These are phyloP conservation scores for Leptinotarsa texana DNA, from an alignment of 1,140 invertebrate species.

Conservation along the genomic window DNA sequence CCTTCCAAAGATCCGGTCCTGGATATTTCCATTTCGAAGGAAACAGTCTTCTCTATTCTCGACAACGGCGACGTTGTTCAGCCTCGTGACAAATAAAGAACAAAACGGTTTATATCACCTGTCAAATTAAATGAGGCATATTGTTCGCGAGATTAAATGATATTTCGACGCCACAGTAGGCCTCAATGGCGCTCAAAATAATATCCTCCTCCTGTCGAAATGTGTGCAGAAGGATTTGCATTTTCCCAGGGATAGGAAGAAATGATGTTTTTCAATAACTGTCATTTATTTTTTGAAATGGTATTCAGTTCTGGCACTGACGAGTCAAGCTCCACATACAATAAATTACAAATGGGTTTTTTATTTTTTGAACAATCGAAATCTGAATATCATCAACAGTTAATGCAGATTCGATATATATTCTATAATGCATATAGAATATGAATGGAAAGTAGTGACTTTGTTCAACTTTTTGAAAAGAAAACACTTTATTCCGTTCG, in stretches of 20 bases:
- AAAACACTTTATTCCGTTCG: too few species aligned
- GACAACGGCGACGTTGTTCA: not conserved
- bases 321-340: too few species aligned
- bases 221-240: not conserved
- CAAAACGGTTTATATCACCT: conserved; percentile 25
- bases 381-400: too few species aligned
- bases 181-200: not conserved
- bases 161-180: conserved; percentile 10
- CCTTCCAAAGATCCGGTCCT: not conserved
- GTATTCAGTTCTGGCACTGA: too few species aligned
- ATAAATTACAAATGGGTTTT: too few species aligned
- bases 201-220: not conserved
- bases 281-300: too few species aligned
- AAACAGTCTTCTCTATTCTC: conserved; percentile 1
- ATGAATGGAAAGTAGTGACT: too few species aligned
- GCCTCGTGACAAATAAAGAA: conserved; percentile 18
- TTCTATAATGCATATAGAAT: too few species aligned
- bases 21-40: not conserved
- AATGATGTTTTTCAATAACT: too few species aligned
- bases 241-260: not conserved
- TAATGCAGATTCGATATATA: too few species aligned
- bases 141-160: conserved; percentile 20
- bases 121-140: conserved; percentile 25
- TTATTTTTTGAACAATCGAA: too few species aligned
- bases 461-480: too few species aligned